phyloP scores from a whole-genome alignment of 1,140 invertebrate genomes.

The Gonatopus flavifemur region DNA sequence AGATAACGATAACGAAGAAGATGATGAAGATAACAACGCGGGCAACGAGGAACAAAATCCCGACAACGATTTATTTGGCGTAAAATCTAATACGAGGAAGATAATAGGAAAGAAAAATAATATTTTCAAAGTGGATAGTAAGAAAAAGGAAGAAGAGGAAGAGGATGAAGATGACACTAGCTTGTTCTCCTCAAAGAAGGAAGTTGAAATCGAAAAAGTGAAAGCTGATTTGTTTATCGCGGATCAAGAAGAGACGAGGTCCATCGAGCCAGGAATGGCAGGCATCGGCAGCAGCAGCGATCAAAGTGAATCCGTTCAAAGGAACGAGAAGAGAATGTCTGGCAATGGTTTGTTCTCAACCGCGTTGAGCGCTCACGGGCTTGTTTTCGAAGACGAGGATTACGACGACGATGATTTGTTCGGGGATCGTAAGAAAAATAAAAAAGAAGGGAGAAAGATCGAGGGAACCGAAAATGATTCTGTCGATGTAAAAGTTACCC shows the following conservation, averaged over 20 bases:
- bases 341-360: conserved; percentile 11
- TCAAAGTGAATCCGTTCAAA: neutral
- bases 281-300: neutral
- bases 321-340: conserved; percentile 11
- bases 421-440: conserved; percentile 5
- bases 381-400: conserved; percentile 41
- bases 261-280: conserved; percentile 15
- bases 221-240: no score
- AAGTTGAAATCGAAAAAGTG: no score
- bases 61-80: conserved; percentile 25
- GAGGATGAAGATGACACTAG: conserved; percentile 21
- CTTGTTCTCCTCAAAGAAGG: conserved; percentile 19
- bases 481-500: neutral
- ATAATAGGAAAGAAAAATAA: conserved; percentile 1
- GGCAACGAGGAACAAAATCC: no score
- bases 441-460: neutral
- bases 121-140: neutral
- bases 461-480: neutral
- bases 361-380: conserved; percentile 4
- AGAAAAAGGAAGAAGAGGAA: neutral
- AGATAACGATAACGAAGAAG: conserved; percentile 13
- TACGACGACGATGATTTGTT: conserved; percentile 40
- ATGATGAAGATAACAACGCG: conserved; percentile 12
- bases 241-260: neutral
- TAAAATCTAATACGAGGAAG: conserved; percentile 2